phyloP scores from a whole-genome alignment of 2,888 invertebrate genomes.

The Caenorhabditis afra region DNA sequence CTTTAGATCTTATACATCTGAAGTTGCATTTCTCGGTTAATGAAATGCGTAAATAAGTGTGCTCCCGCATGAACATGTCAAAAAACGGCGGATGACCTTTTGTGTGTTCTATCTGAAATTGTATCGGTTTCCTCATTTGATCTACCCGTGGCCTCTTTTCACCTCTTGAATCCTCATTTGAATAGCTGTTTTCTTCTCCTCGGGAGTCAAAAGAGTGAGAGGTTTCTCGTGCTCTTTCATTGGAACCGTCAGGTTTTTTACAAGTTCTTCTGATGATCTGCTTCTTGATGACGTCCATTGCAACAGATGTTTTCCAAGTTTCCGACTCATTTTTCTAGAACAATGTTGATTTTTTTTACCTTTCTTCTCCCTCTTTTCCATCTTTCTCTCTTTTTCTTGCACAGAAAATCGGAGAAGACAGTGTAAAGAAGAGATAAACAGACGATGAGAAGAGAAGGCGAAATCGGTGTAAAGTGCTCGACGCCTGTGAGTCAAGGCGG shows the following conservation, averaged over 20 bases:
- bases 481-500: neutral
- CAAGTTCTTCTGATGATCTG: conserved; percentile 24
- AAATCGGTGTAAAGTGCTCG: neutral
- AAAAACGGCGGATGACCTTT: conserved; percentile 82
- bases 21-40: conserved; percentile 96
- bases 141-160: neutral
- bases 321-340: conserved; percentile 28
- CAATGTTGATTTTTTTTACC: neutral
- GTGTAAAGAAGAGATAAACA: neutral
- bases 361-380: neutral
- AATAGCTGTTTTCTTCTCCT: conserved; percentile 37
- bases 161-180: conserved; percentile 39
- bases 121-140: neutral
- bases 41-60: conserved; percentile 95
- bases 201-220: conserved; percentile 10
- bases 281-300: conserved; percentile 14
- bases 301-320: conserved; percentile 23
- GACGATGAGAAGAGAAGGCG: neutral
- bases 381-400: too few relatives aligned
- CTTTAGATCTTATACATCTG: too few relatives aligned
- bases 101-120: conserved; percentile 44
- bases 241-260: conserved; percentile 34
- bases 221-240: conserved; percentile 37
- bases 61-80: conserved; percentile 91
- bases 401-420: neutral